A percentile compares a stretch with the other conserved stretches of the same genome.
Evolutionary conservation across 1,140 invertebrate genomes (phyloP).

Genomic region (Bradynema listronoti): DNA sequence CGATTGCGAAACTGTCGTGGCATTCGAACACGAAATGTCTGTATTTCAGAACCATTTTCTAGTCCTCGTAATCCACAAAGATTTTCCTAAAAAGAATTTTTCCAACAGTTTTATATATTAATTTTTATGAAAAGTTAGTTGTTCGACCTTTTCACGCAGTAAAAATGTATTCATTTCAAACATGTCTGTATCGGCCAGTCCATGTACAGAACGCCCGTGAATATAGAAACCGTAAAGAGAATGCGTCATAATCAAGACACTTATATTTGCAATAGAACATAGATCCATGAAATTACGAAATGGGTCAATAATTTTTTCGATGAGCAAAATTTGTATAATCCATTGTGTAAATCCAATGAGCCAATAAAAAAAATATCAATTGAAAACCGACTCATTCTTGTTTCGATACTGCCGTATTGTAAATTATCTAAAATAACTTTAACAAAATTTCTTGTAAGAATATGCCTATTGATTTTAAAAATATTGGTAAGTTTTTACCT

Average conservation of each 20-base stretch:
- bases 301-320: conserved; percentile 68
- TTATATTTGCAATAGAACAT: conserved; percentile 65
- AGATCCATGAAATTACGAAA: conserved; percentile 58
- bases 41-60: conserved; percentile 71
- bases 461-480: conserved; percentile 11
- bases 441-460: no score
- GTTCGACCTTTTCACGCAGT: conserved; percentile 67
- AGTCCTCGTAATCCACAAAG: conserved; percentile 73
- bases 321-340: conserved; percentile 65
- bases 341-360: conserved; percentile 63
- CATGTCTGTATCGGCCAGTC: conserved; percentile 76
- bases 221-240: conserved; percentile 74
- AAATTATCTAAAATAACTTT: conserved; percentile 28
- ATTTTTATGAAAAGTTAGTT: background rate
- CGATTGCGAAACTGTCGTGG: conserved; percentile 65
- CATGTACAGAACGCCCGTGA: conserved; percentile 78
- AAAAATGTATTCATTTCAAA: conserved; percentile 71
- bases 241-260: conserved; percentile 70
- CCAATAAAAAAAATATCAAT: conserved; percentile 61
- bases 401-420: conserved; percentile 40
- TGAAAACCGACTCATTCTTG: conserved; percentile 62
- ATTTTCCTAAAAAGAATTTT: conserved; percentile 63
- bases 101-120: conserved; percentile 25
- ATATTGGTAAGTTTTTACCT: conserved; percentile 11
- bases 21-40: conserved; percentile 71